A percentile compares a stretch with the other conserved stretches of the same genome.
Evolutionary conservation across 2,797 vertebrate species (phyloP).

Genomic region (Phataginus tetradactyla): DNA sequence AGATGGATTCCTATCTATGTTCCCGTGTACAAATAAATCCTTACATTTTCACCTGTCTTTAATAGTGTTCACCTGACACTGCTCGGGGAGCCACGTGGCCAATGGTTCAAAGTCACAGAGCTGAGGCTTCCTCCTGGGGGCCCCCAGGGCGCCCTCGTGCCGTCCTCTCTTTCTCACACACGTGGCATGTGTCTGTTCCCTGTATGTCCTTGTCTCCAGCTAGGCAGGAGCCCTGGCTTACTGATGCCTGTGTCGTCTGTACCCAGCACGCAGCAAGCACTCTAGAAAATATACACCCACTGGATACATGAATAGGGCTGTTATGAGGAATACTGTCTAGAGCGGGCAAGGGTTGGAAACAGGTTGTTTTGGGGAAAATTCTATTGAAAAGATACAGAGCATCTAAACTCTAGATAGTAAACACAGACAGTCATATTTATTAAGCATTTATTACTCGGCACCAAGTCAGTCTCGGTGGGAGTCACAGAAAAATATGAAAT

Average conservation of each 20-base stretch:
- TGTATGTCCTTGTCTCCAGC: neutral
- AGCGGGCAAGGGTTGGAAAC: neutral
- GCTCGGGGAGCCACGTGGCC: neutral
- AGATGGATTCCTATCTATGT: conserved; percentile 4
- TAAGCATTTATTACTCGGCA: neutral
- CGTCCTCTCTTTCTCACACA: neutral
- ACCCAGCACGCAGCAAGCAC: neutral
- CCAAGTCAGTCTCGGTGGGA: neutral
- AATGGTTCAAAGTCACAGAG: neutral
- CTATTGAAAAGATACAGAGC: neutral
- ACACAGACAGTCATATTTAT: neutral
- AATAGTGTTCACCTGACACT: too few relatives aligned
- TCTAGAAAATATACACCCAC: accelerated
- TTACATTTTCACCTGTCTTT: neutral
- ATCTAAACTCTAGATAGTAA: neutral
- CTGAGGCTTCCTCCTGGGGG: neutral
- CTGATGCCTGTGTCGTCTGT: accelerated
- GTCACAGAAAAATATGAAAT: neutral
- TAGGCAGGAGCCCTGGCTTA: neutral
- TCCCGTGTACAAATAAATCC: neutral
- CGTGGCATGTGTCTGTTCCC: neutral
- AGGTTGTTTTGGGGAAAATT: neutral
- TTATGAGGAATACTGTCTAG: neutral
- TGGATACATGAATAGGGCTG: neutral
- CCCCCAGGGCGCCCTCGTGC: accelerated